Conservation (phyloP, 2,797 vertebrate species). For the Clamator glandarius region DNA sequence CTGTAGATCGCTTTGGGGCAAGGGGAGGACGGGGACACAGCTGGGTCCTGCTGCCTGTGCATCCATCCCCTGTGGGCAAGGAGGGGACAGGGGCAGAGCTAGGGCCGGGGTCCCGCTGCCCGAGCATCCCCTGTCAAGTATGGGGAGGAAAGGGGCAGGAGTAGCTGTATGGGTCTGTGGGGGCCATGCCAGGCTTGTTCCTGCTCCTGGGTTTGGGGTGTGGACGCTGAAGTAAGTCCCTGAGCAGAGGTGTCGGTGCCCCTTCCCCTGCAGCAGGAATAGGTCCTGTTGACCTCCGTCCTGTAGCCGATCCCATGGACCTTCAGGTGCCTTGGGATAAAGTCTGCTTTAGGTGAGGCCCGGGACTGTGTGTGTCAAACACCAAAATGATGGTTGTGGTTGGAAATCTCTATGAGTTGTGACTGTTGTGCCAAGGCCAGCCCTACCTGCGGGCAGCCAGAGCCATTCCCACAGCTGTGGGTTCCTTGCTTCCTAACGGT, state of each 20-base stretch:
- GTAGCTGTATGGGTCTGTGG: too few relatives aligned
- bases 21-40: too few relatives aligned
- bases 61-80: too few relatives aligned
- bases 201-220: rapidly evolving
- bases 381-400: rapidly evolving
- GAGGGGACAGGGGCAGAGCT: background rate
- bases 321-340: background rate
- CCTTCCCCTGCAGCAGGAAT: background rate
- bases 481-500: rapidly evolving
- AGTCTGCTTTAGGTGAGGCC: background rate
- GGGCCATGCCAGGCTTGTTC: background rate
- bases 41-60: too few relatives aligned
- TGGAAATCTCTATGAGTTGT: background rate
- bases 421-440: background rate
- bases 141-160: background rate
- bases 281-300: background rate
- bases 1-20: too few relatives aligned
- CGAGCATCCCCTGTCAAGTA: too few relatives aligned
- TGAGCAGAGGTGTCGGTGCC: background rate
- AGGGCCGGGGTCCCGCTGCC: too few relatives aligned
- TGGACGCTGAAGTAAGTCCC: background rate
- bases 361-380: rapidly evolving
- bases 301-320: background rate
- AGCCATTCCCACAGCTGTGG: background rate
- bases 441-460: background rate